Percentiles rank a stretch among this genome's conserved stretches.
Conservation (phyloP, 2,888 invertebrate species). For the Odontothrips loti region DNA sequence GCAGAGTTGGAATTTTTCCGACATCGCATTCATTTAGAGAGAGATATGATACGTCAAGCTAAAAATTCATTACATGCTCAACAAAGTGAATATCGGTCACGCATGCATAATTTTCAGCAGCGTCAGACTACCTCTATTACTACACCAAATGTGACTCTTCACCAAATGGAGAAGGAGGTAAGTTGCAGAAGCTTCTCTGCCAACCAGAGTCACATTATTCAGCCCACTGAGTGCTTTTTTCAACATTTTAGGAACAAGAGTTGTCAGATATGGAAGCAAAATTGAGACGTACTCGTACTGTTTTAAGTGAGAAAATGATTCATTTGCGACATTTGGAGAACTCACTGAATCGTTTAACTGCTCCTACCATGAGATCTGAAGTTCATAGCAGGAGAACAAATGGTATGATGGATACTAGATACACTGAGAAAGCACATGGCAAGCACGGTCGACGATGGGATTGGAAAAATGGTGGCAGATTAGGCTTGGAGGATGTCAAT, state of each 20-base stretch:
- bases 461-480: slow-evolving; percentile 42
- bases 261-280: slow-evolving; percentile 80
- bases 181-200: background rate
- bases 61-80: slow-evolving; percentile 68
- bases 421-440: background rate
- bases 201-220: background rate
- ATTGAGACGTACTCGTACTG: slow-evolving; percentile 71
- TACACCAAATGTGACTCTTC: slow-evolving; percentile 43
- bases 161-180: slow-evolving; percentile 28
- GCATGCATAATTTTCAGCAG: slow-evolving; percentile 43
- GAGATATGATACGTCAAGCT: slow-evolving; percentile 79
- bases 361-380: slow-evolving; percentile 43
- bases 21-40: slow-evolving; percentile 72
- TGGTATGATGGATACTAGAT: background rate
- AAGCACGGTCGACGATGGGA: slow-evolving; percentile 28
- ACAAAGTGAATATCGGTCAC: slow-evolving; percentile 56
- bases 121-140: slow-evolving; percentile 53
- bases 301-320: slow-evolving; percentile 78
- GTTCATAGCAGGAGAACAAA: background rate
- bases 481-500: slow-evolving; percentile 60
- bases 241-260: slow-evolving; percentile 63
- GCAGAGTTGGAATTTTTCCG: slow-evolving; percentile 77
- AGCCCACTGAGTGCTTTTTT: slow-evolving; percentile 16
- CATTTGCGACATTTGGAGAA: slow-evolving; percentile 74
- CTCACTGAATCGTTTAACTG: slow-evolving; percentile 61